Base-by-base conservation (phyloP, 2,113 vertebrate species). In the Dryoscopus gambensis region DNA sequence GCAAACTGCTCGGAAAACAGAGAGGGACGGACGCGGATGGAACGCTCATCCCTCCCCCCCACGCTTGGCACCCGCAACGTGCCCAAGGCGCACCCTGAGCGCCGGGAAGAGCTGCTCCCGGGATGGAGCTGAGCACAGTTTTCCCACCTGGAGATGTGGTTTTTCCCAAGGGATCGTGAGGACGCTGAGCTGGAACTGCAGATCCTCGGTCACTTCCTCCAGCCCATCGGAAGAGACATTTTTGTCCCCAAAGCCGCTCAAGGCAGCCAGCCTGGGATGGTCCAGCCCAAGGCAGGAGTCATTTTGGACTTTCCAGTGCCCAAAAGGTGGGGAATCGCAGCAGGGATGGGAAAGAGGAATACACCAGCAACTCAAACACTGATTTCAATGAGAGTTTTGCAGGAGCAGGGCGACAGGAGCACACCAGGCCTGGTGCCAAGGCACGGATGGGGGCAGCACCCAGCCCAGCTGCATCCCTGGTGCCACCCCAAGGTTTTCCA, bases 31-130 rank as follows among this genome's bases (percentile, higher is more conserved):
- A 37, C 5, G 27, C 0, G 9, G 55, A 13, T 7, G 44, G 31
- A 59, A 39, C 16, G 33, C 16, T 78, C 64, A 25, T 15, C 31
- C 14, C 28, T 60, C 52, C 31, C 13, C 13, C 27, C 20, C 15
- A 8, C 23, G 27, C 35, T 76, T 0, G 0, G 57, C 83, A 67
- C 31, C 31, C 17, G 35, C 24, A 73, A 2, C 0, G 1, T 24
- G n/a, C 47, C 40, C 65, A 24, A 30, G 2, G 1, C 5, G 13
- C 25, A 27, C 4, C 55, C 63, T 22, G 18, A 31, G 68, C 0
- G 0, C 10, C 0, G 2, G 25, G 35, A 50, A 47, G 30, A 52
- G 20, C 40, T 52, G 76, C 22, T 75, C 40, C 44, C 9, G 8
- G 65, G 39, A 42, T 2, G 30, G 49, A 30, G 0, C 7, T 24